Evolutionary conservation across 1,140 invertebrate genomes (phyloP), one percentile per base, ranked within the genome.

Genomic region (Papilio glaucus): DNA sequence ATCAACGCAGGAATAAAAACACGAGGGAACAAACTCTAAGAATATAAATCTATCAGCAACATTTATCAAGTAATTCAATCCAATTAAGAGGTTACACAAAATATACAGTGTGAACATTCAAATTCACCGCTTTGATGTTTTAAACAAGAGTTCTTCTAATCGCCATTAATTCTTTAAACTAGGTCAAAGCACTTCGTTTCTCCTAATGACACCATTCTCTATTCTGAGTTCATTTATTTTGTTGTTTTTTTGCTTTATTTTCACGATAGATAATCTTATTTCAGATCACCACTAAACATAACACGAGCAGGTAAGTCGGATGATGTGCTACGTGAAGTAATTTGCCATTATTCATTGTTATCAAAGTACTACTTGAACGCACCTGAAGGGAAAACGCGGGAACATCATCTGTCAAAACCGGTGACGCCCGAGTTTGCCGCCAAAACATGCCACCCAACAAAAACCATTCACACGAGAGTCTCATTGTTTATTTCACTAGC

Each of bases 311-410:
- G 65, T 67, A 60, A 71, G 29, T 42, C 38, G n/a, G 63, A 12
- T 38, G 41, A 67, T 33, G 57, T 72, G 63, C 69, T 45, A 65
- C 69, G 71, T 53, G 68, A 37, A 39, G 41, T 45, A 72, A 77
- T 81, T 83, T 87, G 81, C 63, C 63, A 90, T 90, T 79, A 83
- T 57, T 49, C 62, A 71, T 75, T 80, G 73, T 80, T 86, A 84
- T 83, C 80, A 72, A 78, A 71, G 65, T 81, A 72, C 81, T 83
- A 87, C 80, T 82, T 86, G 84, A 89, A 90, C 89, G 87, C 89
- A 91, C 89, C 89, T 91, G 88, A 85, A 87, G 74, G 79, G 77
- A 86, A 88, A 88, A 81, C 82, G 89, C 85, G 87, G 85, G 87
- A 89, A 85, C 78, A 77, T 89, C 89, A 91, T 89, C 85, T 84